Conservation (phyloP, 2,888 invertebrate species). For the Physocephala rufipes region DNA sequence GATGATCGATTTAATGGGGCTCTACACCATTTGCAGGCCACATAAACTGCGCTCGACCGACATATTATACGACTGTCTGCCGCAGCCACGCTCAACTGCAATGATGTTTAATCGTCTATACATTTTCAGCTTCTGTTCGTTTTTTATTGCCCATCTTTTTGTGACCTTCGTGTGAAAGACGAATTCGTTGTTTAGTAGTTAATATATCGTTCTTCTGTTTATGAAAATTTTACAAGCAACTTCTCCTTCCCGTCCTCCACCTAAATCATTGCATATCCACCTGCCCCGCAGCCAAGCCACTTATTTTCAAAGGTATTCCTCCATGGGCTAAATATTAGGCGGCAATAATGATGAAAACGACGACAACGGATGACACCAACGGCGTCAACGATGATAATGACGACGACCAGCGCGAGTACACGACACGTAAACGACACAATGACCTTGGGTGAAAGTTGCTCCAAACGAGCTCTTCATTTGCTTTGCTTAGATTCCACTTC, state of each 20-base stretch:
- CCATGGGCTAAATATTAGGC: neutral
- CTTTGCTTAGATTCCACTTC: neutral
- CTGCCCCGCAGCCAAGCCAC: neutral
- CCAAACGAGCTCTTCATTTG: conserved; percentile 52
- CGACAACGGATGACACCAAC: neutral
- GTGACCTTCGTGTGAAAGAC: too few relatives aligned
- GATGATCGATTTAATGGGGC: too few relatives aligned
- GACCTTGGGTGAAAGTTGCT: conserved; percentile 54
- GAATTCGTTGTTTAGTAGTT: neutral
- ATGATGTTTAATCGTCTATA: too few relatives aligned
- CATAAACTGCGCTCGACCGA: too few relatives aligned
- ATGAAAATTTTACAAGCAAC: neutral
- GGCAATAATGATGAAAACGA: neutral
- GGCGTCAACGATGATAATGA: conserved; percentile 21
- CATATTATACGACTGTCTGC: too few relatives aligned
- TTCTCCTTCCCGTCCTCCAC: neutral
- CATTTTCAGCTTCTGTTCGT: too few relatives aligned
- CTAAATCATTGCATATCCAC: neutral
- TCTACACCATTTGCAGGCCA: too few relatives aligned
- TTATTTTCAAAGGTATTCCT: too few relatives aligned
- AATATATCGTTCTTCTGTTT: neutral
- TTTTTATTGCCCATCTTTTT: too few relatives aligned
- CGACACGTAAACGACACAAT: conserved; percentile 50
- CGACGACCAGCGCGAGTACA: conserved; percentile 26
- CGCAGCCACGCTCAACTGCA: too few relatives aligned